phyloP scores from a whole-genome alignment of 2,888 invertebrate genomes.

The Meta bourneti region DNA sequence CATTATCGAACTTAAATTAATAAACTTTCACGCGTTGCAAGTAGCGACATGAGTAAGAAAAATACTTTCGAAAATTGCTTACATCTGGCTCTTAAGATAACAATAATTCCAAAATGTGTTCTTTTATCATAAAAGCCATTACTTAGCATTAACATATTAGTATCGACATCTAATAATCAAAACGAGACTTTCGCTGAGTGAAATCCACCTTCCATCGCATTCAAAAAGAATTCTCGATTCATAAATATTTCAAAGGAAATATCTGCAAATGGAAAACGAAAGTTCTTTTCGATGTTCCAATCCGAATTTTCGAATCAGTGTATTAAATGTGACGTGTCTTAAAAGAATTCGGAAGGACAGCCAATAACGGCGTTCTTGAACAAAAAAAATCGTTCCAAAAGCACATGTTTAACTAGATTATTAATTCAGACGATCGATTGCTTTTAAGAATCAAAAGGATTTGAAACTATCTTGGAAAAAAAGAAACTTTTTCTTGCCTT shows the following conservation, averaged over 20 bases:
- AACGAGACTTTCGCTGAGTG: not conserved
- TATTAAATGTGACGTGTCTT: slow-evolving; percentile 16
- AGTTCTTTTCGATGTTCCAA: not conserved
- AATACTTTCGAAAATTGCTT: no score
- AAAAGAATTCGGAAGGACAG: not conserved
- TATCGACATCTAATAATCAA: not conserved
- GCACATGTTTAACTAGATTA: slow-evolving; percentile 26
- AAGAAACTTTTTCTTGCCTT: slow-evolving; percentile 12
- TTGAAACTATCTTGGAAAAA: not conserved
- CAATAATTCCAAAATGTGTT: no score
- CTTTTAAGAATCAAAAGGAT: slow-evolving; percentile 35
- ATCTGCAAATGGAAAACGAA: not conserved
- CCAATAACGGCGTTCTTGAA: not conserved
- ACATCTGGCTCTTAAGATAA: no score
- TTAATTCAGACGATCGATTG: slow-evolving; percentile 29
- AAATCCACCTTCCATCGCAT: not conserved
- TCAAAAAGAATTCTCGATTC: not conserved
- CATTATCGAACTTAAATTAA: no score
- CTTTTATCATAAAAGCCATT: no score
- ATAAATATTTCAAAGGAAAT: not conserved
- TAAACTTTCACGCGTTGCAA: no score
- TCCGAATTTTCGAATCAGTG: not conserved
- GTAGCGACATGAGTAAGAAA: no score
- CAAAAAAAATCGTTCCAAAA: slow-evolving; percentile 13
- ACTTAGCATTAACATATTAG: not conserved